Base-by-base conservation (phyloP, 1,140 invertebrate genomes). In the Yoshiicerus persimilis region DNA sequence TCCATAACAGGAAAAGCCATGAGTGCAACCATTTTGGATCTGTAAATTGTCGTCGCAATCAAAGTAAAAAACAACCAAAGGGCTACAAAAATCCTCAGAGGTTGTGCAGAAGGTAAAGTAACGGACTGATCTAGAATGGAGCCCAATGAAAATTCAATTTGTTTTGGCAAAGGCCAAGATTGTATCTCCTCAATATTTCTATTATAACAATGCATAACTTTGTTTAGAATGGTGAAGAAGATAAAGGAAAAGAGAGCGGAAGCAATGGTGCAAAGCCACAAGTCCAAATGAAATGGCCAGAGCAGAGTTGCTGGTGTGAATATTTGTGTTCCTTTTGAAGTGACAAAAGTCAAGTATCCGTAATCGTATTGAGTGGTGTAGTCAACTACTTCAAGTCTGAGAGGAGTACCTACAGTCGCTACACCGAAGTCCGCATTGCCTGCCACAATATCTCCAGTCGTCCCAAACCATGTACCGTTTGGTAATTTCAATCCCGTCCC, bases 1-100 rank as follows among this genome's bases (percentile, higher is more conserved):
- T 87, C 87, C 5, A 87, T 9, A 38, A 89, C 77, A 4, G 87
- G 87, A 87, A 90, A 90, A 25, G 87, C 89, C n/a, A 90, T 85
- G 5, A 87, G 32, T 8, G 84, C 38, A 1, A 90, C 89, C n/a
- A 90, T 38, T 75, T 90, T 90, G 9, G 86, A 90, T 27, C 87
- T 66, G 27, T 90, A 90, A 30, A 41, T 30, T 16, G 39, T 88
- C 5, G 64, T 87, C 0, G 86, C 27, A 27, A 88, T 39, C 25
- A 90, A 16, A 0, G 62, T 86, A 66, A 87, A 88, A n/a, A 90
- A 70, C 10, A 90, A 16, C 87, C 87, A 90, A 2, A 87, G 34
- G 6, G 80, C 62, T 5, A 34, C 41, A 47, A 88, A 75, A 20
- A 87, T 32, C 27, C 87, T 39, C 11, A 88, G 9, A 5, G 87